Evolutionary conservation across 2,888 invertebrate genomes (phyloP).

Genomic region (Sarcophaga caerulescens): DNA sequence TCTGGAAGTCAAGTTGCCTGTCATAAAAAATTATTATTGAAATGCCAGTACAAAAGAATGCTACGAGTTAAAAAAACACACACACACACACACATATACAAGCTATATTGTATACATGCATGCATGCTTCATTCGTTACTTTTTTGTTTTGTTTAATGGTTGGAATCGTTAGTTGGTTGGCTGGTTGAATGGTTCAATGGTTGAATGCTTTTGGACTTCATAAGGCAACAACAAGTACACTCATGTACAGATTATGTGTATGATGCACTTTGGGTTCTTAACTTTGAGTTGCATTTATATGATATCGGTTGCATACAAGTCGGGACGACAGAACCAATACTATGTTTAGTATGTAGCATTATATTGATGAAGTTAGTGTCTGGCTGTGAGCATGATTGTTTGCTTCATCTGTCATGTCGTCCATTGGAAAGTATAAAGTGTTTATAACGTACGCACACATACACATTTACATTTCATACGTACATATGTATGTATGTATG

Average conservation of each 20-base stretch:
- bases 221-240: constrained; percentile 61
- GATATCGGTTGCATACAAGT: background rate
- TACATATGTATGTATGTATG: constrained; percentile 27
- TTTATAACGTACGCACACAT: background rate
- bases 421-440: constrained; percentile 66
- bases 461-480: background rate
- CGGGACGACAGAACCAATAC: background rate
- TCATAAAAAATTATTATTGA: constrained; percentile 80
- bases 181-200: constrained; percentile 49
- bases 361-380: constrained; percentile 71
- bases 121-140: background rate
- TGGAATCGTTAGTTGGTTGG: constrained; percentile 48
- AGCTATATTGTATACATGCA: background rate
- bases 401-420: constrained; percentile 79
- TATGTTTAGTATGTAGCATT: constrained; percentile 60
- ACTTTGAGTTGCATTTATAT: constrained; percentile 38
- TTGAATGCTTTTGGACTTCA: constrained; percentile 19
- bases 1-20: constrained; percentile 81
- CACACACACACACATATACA: background rate
- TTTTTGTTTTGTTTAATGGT: background rate
- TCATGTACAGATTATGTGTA: constrained; percentile 66
- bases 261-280: constrained; percentile 53
- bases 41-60: constrained; percentile 71
- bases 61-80: constrained; percentile 41
- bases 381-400: constrained; percentile 75